Conservation (phyloP, 2,797 vertebrate species). For the Hyperoplus immaculatus region DNA sequence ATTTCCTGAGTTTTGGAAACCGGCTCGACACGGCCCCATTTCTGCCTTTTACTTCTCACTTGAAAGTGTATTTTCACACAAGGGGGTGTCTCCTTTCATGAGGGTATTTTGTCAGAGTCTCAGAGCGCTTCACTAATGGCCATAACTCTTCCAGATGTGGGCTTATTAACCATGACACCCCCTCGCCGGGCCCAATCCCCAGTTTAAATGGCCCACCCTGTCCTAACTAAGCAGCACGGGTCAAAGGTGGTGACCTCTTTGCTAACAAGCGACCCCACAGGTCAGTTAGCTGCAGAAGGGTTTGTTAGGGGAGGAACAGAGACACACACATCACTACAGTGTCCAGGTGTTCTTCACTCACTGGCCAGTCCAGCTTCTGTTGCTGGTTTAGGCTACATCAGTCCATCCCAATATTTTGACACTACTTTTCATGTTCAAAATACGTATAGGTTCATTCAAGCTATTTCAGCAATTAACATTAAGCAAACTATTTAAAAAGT, state of each 20-base stretch:
- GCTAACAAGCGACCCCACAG: constrained; percentile 77
- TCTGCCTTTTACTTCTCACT: constrained; percentile 62
- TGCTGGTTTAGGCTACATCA: not conserved
- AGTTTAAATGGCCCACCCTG: constrained; percentile 80
- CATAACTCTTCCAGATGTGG: constrained; percentile 85
- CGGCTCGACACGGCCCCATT: constrained; percentile 41
- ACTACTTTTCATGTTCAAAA: not conserved
- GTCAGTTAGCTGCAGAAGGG: constrained; percentile 70
- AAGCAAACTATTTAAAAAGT: not conserved
- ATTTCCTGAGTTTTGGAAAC: constrained; percentile 65
- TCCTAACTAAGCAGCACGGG: constrained; percentile 77
- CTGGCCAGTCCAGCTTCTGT: constrained; percentile 23
- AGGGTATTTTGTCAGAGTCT: constrained; percentile 77
- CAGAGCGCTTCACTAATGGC: constrained; percentile 71
- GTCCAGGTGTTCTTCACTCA: constrained; percentile 75
- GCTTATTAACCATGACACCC: constrained; percentile 81
- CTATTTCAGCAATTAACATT: not conserved
- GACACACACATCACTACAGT: constrained; percentile 61
- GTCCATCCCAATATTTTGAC: not conserved
- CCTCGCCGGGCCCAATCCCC: constrained; percentile 47
- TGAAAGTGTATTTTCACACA: constrained; percentile 78
- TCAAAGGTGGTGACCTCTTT: constrained; percentile 75
- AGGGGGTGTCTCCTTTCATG: constrained; percentile 75
- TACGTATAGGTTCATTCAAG: not conserved
- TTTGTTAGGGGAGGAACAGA: constrained; percentile 52